Conservation (phyloP, 2,888 invertebrate genomes). For the Drosophila cognata region DNA sequence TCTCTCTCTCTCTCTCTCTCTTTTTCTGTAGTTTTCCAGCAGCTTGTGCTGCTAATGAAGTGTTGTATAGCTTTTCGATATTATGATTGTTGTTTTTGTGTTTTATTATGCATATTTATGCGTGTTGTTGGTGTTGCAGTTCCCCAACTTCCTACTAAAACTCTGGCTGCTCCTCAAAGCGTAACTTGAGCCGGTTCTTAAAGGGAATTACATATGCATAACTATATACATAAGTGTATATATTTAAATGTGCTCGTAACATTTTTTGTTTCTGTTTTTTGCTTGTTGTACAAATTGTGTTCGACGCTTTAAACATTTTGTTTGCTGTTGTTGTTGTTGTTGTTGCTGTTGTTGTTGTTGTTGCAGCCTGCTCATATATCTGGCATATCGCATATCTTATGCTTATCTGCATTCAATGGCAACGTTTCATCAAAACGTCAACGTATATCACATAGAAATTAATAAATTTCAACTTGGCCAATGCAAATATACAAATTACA, state of each 20-base stretch:
- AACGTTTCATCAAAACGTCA: constrained; percentile 81
- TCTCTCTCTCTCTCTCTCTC: constrained; percentile 16
- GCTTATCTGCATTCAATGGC: constrained; percentile 77
- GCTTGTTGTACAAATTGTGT: constrained; percentile 64
- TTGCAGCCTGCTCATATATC: constrained; percentile 15
- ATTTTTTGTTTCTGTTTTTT: constrained; percentile 42
- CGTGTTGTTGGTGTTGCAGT: constrained; percentile 24
- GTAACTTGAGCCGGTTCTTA: constrained; percentile 52
- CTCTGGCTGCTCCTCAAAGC: constrained; percentile 27
- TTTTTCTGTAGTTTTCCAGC: constrained; percentile 7
- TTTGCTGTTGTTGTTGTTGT: constrained; percentile 29
- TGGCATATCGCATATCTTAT: constrained; percentile 65
- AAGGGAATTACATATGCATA: constrained; percentile 25
- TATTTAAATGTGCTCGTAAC: constrained; percentile 39
- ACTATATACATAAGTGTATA: constrained; percentile 4
- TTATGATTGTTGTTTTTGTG: constrained; percentile 9
- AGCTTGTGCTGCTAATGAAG: constrained; percentile 68
- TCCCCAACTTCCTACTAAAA: constrained; percentile 42
- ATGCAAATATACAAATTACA: constrained; percentile 14
- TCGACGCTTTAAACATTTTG: constrained; percentile 38
- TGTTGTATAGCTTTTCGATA: constrained; percentile 45
- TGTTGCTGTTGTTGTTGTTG: constrained; percentile 20
- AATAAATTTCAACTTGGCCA: constrained; percentile 67
- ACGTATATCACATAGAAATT: constrained; percentile 77
- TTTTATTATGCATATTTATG: constrained; percentile 68